Base-by-base conservation (phyloP, 2,888 invertebrate genomes). In the Polyommatus iphigenia region DNA sequence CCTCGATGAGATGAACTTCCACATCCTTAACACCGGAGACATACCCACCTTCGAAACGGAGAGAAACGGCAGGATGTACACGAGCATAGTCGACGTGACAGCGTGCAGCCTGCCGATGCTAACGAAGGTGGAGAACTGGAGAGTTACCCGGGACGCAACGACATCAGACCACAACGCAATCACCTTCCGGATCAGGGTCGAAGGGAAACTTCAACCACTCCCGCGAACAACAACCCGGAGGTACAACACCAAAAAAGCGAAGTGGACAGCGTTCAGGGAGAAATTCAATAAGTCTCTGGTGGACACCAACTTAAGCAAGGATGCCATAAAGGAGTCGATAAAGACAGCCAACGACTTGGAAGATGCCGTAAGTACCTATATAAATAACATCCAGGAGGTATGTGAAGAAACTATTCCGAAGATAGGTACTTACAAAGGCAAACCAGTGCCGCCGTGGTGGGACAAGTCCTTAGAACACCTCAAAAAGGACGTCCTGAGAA, bases 211-310 rank as follows among this genome's bases (percentile, higher is more conserved):
- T 18, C 32, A 77, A 77, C 46, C 79, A 2, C 10, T 78, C 1
- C 54, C 7, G 10, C 29, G 59, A 0, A 1, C 32, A 18, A 78
- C 83, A 8, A 82, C 81, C 20, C 79, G 81, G 20, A 78, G 10
- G 10, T 83, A 81, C 54, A 82, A 83, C 78, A 82, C 81, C 10
- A 82, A 80, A 73, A 83, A 83, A 82, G 80, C 78, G 0, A 76
- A 79, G 10, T 81, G 81, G 80, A 4, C 71, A 6, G 54, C 54
- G 54, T 54, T 10, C n/a, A 32, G 24, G 41, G 41, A 41, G 0
- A 62, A 41, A 13, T 73, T 77, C 72, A 76, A 67, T 4, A 1
- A n/a, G 2, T 8, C 10, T 13, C 54, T 77, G 15, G 5, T 7
- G 15, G 76, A 79, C 5, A 62, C 73, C 18, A 72, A 78, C 76